Conservation (phyloP, 1,140 invertebrate genomes). For the Plutomurus gul region DNA sequence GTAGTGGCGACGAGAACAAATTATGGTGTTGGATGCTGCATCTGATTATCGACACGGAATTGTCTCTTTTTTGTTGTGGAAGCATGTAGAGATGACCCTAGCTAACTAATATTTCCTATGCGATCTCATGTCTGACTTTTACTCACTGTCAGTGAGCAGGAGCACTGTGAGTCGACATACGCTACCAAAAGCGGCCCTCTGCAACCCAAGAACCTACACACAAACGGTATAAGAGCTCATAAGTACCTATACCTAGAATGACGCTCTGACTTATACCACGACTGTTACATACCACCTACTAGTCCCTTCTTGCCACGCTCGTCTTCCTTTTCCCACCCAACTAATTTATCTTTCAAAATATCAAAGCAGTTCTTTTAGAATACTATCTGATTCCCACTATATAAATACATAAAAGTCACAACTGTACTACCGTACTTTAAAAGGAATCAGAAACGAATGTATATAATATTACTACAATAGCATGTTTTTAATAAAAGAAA, state of each 20-base stretch:
- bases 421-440: too few relatives aligned
- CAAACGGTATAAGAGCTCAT: too few relatives aligned
- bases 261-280: too few relatives aligned
- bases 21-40: conserved; percentile 36
- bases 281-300: too few relatives aligned
- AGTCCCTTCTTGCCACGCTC: too few relatives aligned
- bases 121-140: conserved; percentile 32
- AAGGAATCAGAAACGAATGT: too few relatives aligned
- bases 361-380: not conserved
- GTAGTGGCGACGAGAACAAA: conserved; percentile 43
- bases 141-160: not conserved
- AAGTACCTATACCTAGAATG: too few relatives aligned
- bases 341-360: conserved; percentile 1
- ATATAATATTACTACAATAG: too few relatives aligned
- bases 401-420: too few relatives aligned
- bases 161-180: not conserved
- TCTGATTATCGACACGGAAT: conserved; percentile 41
- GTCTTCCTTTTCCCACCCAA: too few relatives aligned
- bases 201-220: not conserved
- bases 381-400: too few relatives aligned
- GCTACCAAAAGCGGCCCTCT: not conserved
- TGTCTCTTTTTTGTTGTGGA: conserved; percentile 39
- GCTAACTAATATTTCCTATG: conserved; percentile 41
- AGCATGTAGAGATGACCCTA: conserved; percentile 35
- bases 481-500: too few relatives aligned